These are phyloP conservation scores for Nephotettix cincticeps DNA, from an alignment of 1,140 invertebrate genomes.

Conservation along the genomic window DNA sequence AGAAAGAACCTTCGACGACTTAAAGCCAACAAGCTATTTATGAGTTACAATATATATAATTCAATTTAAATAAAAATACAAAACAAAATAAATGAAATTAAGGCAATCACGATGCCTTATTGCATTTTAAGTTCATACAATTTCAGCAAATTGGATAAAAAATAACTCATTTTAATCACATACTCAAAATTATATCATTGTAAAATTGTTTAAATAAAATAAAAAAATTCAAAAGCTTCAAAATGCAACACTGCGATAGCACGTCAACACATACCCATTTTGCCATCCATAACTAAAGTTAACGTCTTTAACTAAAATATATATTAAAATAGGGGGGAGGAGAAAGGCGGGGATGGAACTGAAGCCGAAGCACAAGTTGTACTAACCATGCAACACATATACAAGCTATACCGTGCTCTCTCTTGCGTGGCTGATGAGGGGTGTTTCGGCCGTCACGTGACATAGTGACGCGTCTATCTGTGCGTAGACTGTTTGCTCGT, in stretches of 20 bases:
- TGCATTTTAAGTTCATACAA: too few relatives aligned
- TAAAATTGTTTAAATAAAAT: too few relatives aligned
- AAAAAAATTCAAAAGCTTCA: too few relatives aligned
- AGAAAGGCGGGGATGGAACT: background rate
- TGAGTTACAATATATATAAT: too few relatives aligned
- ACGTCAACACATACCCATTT: background rate
- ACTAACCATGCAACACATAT: conserved; percentile 22
- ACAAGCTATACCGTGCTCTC: conserved; percentile 42
- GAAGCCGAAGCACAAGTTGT: background rate
- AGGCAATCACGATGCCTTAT: too few relatives aligned
- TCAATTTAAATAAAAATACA: too few relatives aligned
- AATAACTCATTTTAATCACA: too few relatives aligned
- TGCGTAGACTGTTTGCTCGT: conserved; percentile 61
- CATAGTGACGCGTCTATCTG: conserved; percentile 54
- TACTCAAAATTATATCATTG: too few relatives aligned
- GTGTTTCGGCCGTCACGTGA: conserved; percentile 50
- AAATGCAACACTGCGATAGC: background rate
- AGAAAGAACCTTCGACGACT: too few relatives aligned
- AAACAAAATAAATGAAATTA: too few relatives aligned
- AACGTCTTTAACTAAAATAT: background rate
- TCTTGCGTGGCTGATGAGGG: conserved; percentile 50
- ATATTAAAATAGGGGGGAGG: background rate
- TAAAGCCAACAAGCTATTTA: too few relatives aligned
- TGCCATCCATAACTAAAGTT: background rate
- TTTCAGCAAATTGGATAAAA: too few relatives aligned